Evolutionary conservation across 2,113 vertebrate species (phyloP).

Genomic region (Acrocephalus kingi): DNA sequence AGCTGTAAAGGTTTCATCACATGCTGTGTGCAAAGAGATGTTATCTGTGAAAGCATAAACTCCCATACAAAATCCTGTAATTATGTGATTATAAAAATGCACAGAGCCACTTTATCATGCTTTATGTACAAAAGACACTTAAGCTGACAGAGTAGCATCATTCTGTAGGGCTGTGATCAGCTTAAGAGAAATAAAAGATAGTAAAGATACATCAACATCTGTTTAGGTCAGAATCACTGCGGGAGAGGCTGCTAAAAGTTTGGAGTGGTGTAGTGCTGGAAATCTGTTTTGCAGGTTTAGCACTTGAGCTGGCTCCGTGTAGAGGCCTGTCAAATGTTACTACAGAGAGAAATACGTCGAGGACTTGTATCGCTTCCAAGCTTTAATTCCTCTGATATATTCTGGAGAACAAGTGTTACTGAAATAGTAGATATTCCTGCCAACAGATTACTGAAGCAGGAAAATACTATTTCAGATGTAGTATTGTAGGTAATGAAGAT

Average conservation of each 20-base stretch:
- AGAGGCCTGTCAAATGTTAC: slow-evolving; percentile 44
- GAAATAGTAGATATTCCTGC: slow-evolving; percentile 57
- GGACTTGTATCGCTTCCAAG: slow-evolving; percentile 30
- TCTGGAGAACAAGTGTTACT: slow-evolving; percentile 52
- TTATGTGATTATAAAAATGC: slow-evolving; percentile 1
- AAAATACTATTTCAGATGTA: slow-evolving; percentile 26
- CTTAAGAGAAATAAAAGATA: slow-evolving; percentile 38
- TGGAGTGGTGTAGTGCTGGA: neutral
- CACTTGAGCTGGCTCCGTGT: neutral
- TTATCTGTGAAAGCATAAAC: neutral
- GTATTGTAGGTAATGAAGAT: slow-evolving; percentile 40
- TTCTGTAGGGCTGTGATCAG: neutral
- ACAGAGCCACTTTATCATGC: neutral
- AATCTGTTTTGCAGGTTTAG: slow-evolving; percentile 37
- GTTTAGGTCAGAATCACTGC: slow-evolving; percentile 26
- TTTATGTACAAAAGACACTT: neutral
- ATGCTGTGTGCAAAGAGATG: neutral
- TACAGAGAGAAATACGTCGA: slow-evolving; percentile 23
- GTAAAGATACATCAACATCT: slow-evolving; percentile 34
- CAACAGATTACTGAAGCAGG: slow-evolving; percentile 48
- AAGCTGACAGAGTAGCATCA: neutral
- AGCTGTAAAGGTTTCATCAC: neutral
- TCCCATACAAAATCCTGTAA: neutral
- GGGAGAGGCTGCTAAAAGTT: neutral
- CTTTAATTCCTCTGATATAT: slow-evolving; percentile 57